Base-by-base conservation (phyloP, 2,797 vertebrate genomes). In the Triplophysa bombifrons region DNA sequence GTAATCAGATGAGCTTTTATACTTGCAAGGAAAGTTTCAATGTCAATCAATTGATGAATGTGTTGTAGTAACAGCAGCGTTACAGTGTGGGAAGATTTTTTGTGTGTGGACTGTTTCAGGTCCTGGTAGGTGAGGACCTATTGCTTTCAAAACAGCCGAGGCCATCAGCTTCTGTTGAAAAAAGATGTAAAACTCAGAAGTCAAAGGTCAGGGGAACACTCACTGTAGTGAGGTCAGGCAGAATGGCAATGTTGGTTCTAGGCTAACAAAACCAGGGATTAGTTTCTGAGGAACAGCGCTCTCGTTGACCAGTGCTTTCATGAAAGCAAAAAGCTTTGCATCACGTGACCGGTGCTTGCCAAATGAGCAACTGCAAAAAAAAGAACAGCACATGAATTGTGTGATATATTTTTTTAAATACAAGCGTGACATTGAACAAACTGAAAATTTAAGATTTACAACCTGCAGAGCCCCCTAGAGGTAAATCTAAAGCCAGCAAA, bases 401-500 rank as follows among this genome's bases (percentile, higher is more conserved):
- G 60, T 38, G 34, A 38, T 25, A 63, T 63, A 2, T 16, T 30
- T 61, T 30, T 5, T 61, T 9, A 58, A 10, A 30, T 27, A 3
- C 34, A 7, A 61, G 27, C 16, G 3, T 19, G 16, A 58, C 20
- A 25, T 10, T 12, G 10, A 2, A 34, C 7, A 34, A 63, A 22
- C n/a, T 56, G 17, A 11, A 10, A 58, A 25, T 2, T 20, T 25
- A 27, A 22, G 50, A 30, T 20, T 13, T 20, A 17, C 19, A 71
- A 79, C 17, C 41, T 58, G 70, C 61, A 73, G 70, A 48, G 78
- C 78, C 70, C 19, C 38, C 63, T 67, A 34, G 51, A 50, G 63
- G 41, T 22, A 22, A 56, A 20, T 0, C 2, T 30, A 20, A 17
- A 58, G 2, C 1, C 25, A 27, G 58, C 1, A 27, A 30, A 61